These are phyloP conservation scores for Rissa tridactyla DNA, from an alignment of 2,113 vertebrate species.

Conservation along the genomic window DNA sequence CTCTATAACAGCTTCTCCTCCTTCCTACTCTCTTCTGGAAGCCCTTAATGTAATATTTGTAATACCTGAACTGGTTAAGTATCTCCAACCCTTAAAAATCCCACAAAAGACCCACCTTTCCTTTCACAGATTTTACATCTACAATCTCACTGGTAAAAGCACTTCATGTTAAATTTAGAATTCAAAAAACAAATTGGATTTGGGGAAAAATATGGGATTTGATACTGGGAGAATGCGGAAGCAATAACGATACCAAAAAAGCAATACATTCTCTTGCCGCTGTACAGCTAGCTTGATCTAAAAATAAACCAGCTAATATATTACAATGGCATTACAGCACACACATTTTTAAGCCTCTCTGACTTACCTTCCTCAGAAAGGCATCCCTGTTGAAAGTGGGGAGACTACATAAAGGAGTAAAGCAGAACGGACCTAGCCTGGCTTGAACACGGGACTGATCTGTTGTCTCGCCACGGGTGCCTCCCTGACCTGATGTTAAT, in stretches of 20 bases:
- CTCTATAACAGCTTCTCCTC: background rate
- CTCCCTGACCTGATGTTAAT: background rate
- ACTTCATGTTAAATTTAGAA: background rate
- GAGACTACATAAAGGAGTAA: background rate
- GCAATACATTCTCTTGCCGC: background rate
- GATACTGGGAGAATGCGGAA: background rate
- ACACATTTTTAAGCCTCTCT: background rate
- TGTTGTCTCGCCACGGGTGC: background rate
- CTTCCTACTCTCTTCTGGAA: background rate
- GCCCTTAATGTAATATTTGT: background rate
- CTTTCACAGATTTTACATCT: background rate
- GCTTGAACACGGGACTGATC: background rate
- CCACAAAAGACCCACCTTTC: background rate
- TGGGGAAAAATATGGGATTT: background rate
- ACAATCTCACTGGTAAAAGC: background rate
- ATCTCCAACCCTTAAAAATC: background rate
- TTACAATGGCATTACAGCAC: background rate
- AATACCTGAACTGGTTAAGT: background rate
- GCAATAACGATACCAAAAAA: background rate
- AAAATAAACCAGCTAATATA: slow-evolving; percentile 25
- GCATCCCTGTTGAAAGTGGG: background rate
- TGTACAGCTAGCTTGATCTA: background rate
- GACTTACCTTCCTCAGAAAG: background rate
- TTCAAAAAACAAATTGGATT: background rate
- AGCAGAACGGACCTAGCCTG: background rate